Evolutionary conservation across 2,113 vertebrate species (phyloP), one percentile per base, ranked within the genome.

Genomic region (Pluvialis apricaria): DNA sequence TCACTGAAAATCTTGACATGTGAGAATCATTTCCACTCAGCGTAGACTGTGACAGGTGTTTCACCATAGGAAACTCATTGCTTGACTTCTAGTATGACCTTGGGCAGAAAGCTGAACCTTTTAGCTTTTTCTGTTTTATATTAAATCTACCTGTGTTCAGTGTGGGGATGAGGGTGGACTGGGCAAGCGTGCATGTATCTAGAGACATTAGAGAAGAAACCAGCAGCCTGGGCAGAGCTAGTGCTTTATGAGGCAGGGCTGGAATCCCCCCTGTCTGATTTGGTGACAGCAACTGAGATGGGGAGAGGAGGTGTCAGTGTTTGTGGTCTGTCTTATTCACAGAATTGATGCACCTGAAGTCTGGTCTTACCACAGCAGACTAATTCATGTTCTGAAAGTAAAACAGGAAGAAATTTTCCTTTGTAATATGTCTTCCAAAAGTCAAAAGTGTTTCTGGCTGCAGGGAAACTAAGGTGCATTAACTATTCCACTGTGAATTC

Each of bases 61-160:
- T 93, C 88, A 86, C 95, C 34, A 11, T 45, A 61, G 96, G 95
- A 79, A 84, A 51, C 77, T 82, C 80, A 40, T 68, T 84, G 57
- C 72, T 89, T 91, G 94, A 94, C 64, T 93, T 94, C 68, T 61
- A 92, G 28, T 24, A 17, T 96, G 96, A 94, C 96, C 95, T 96
- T 96, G 95, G 82, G 36, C 86, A 69, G 76, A 86, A 90, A 84
- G 60, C 68, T 65, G 82, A 93, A 94, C 69, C 65, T 84, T 85
- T 62, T 16, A n/a, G 49, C 61, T 87, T 76, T 91, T 38, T 60
- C 62, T 20, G 5, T 38, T 73, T 79, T 55, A 5, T 2, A 3
- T 66, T 69, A 68, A 89, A 79, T 15, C 47, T 87, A 13, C 36
- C 47, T 10, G 24, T 90, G 52, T 34, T 79, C 44, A 45, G 31